phyloP scores from a whole-genome alignment of 1,140 invertebrate genomes.

The Colletes gigas region DNA sequence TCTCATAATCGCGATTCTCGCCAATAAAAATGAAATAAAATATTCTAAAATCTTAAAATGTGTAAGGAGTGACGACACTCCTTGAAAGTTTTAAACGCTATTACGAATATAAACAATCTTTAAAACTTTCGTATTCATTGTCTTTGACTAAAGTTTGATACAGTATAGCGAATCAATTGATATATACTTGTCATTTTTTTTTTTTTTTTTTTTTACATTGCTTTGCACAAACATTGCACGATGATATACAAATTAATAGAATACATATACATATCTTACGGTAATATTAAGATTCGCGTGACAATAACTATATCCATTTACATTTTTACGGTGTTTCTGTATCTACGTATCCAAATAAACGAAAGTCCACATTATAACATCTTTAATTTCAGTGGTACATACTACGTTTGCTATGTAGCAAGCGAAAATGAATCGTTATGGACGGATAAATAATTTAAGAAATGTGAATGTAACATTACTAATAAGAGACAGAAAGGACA shows the following conservation, averaged over 20 bases:
- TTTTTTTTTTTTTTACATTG: neutral
- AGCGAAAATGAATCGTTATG: constrained; percentile 27
- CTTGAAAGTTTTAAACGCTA: neutral
- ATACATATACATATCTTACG: neutral
- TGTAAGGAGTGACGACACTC: neutral
- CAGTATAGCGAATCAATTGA: neutral
- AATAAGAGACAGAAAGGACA: neutral
- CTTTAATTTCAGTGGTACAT: neutral
- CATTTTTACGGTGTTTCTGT: neutral
- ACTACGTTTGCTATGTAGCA: neutral
- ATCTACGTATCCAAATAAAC: neutral
- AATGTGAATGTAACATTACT: neutral
- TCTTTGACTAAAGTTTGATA: neutral
- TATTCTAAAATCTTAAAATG: constrained; percentile 12
- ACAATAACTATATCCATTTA: neutral
- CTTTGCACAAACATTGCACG: neutral
- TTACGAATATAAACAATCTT: constrained; percentile 1
- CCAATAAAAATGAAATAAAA: constrained; percentile 10
- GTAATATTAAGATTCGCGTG: neutral
- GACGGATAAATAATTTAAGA: constrained; percentile 47
- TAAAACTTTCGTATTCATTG: neutral
- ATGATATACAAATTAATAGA: neutral
- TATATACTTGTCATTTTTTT: neutral
- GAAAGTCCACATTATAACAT: neutral
- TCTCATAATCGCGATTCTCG: constrained; percentile 16